Conservation (phyloP, 2,797 vertebrate species). For the Chaetophractus vellerosus region DNA sequence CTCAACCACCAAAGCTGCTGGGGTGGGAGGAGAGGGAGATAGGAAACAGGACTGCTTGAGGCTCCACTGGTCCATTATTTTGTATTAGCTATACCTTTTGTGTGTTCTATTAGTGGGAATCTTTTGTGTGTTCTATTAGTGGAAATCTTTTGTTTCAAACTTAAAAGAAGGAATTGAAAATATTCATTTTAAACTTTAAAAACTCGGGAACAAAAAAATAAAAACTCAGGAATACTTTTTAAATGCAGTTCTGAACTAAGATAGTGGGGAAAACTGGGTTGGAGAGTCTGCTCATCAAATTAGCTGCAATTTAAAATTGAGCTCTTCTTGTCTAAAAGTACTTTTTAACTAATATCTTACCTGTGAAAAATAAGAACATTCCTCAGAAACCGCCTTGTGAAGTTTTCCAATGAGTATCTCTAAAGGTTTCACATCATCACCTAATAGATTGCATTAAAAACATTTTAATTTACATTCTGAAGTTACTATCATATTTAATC, state of each 20-base stretch:
- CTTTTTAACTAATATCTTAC: conserved; percentile 87
- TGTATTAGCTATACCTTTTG: background rate
- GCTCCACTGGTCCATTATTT: background rate
- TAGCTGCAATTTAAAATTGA: conserved; percentile 46
- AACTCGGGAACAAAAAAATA: conserved; percentile 55
- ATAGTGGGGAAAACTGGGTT: background rate
- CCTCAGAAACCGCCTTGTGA: conserved; percentile 91
- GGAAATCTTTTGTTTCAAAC: conserved; percentile 39
- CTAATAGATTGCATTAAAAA: conserved; percentile 76
- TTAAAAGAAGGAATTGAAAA: conserved; percentile 34
- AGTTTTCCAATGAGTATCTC: conserved; percentile 90
- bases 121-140: background rate
- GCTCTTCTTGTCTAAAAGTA: conserved; percentile 34
- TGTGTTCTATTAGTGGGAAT: background rate
- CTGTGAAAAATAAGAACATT: conserved; percentile 92
- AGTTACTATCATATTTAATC: conserved; percentile 19
- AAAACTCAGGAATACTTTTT: conserved; percentile 41
- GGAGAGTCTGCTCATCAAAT: conserved; percentile 34
- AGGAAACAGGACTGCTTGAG: background rate
- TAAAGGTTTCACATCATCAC: conserved; percentile 87
- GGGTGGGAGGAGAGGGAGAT: too few relatives aligned
- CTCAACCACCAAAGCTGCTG: background rate
- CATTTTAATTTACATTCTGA: background rate
- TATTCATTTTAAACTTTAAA: conserved; percentile 28
- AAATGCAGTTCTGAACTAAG: background rate